Percentiles rank a stretch among this genome's conserved stretches.
phyloP scores from a whole-genome alignment of 2,797 vertebrate species.

The Alca torda region DNA sequence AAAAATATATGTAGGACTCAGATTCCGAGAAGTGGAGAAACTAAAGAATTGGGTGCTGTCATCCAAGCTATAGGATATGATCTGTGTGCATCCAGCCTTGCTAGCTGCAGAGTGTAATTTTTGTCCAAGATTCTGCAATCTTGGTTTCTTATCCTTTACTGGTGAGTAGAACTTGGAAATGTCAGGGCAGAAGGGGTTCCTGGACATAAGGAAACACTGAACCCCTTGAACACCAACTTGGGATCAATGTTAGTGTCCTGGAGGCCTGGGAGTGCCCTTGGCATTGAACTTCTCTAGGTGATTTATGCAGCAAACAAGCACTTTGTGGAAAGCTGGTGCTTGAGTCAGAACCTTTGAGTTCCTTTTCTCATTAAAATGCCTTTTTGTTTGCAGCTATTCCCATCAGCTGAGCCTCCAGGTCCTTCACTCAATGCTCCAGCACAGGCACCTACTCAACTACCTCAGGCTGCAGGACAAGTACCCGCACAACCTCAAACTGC shows the following conservation, averaged over 20 bases:
- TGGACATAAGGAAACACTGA: neutral
- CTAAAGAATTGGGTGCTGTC: neutral
- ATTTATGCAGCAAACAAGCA: neutral
- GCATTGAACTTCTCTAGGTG: neutral
- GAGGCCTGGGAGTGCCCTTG: neutral
- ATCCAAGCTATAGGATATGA: neutral
- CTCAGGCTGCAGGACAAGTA: constrained; percentile 85
- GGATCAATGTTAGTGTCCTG: neutral
- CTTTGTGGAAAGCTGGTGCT: neutral
- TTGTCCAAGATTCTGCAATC: neutral
- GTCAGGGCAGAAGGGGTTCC: neutral
- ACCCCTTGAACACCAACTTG: neutral
- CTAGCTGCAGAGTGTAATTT: neutral
- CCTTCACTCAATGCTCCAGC: constrained; percentile 81
- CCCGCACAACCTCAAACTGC: constrained; percentile 79
- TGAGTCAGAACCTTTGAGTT: neutral
- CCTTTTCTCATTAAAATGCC: neutral
- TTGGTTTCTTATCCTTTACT: neutral
- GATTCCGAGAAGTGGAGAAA: neutral
- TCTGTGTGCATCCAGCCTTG: neutral
- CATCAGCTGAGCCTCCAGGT: constrained; percentile 82
- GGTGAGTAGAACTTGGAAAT: neutral
- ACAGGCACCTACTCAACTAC: constrained; percentile 86
- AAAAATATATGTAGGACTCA: neutral
- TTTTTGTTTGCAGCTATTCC: constrained; percentile 81